Evolutionary conservation across 2,797 vertebrate genomes (phyloP), one percentile per base, ranked within the genome.

Genomic region (Centropyge bicolor): DNA sequence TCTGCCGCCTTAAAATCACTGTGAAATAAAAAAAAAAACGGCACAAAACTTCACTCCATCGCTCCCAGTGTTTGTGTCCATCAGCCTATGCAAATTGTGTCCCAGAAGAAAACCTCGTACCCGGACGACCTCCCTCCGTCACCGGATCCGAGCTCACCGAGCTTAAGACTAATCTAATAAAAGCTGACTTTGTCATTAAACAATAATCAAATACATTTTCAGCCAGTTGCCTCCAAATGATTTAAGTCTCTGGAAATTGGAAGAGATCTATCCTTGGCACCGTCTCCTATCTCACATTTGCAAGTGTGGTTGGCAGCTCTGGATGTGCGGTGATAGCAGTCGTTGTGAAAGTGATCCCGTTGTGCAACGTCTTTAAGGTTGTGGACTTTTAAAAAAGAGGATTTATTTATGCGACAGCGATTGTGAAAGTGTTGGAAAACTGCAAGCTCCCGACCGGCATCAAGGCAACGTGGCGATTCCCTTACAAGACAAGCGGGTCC

Each of bases 151-250:
- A 56, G 46, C 76, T 19, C 55, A 17, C 40, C 1, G 48, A 74
- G 56, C 46, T 86, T 70, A 73, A 85, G 40, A 24, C 83, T 78
- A 76, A 89, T 83, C 80, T 78, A 75, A 88, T 76, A 40, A 74
- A 81, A 70, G 75, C 57, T 66, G 80, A 82, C 83, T 82, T 79
- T 86, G 83, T 84, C 80, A 83, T 89, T 83, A 90, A 89, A 86
- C 86, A 89, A 87, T 86, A 83, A 91, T 88, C 76, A 74, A 88
- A 88, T 81, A 85, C 65, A 83, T 86, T 84, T 86, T 76, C 80
- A 79, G 72, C 67, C 74, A 40, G 17, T 31, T 24, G 71, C 70
- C 13, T 78, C 67, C 70, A 73, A 87, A 81, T 83, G 83, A 89
- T 86, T 88, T 79, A 81, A 86, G 74, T 76, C 80, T 66, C 45